Evolutionary conservation across 2,888 invertebrate genomes (phyloP), one percentile per base, ranked within the genome.

Genomic region (Tachina lurida): DNA sequence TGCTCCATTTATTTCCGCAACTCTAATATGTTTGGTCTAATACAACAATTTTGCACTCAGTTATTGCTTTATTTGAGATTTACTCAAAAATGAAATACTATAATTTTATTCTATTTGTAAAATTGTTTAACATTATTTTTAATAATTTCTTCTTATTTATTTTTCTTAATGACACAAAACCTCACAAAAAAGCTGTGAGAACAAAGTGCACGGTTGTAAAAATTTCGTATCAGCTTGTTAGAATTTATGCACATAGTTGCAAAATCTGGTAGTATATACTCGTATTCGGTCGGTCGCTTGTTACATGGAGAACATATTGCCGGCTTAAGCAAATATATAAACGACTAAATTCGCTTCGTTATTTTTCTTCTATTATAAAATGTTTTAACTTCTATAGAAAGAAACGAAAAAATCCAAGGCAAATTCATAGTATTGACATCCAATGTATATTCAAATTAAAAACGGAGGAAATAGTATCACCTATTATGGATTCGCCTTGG

Each of bases 141-240:
- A n/a, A n/a, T 68, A 49, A 65, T 45, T n/a, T n/a, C n/a, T n/a
- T 74, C 54, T 45, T 77, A 73, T 79, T 63, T 79, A 79, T 73
- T 79, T 79, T 74, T 45, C 39, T 74, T 43, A 84, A 52, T 78
- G 68, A 74, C 73, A 63, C 70, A 79, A 75, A 78, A 60, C 67
- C 45, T 65, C 47, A 78, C 47, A 78, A 73, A 77, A 70, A 65
- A 45, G 39, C 73, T 67, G 56, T 67, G 65, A 83, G 83, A 83
- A 83, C 65, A 77, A 70, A 65, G 41, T 65, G n/a, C 77, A 39
- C 12, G 31, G 77, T 65, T 77, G 77, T 1, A 22, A n/a, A n/a
- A 58, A 47, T 12, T 45, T 31, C 9, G 83, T 73, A 77, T 0
- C 1, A 54, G 9, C 2, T 41, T 31, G 22, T 10, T 17, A 77